Percentiles rank a stretch among this genome's conserved stretches.
Conservation (phyloP, 2,888 invertebrate species). For the Chloroclysta siterata region DNA sequence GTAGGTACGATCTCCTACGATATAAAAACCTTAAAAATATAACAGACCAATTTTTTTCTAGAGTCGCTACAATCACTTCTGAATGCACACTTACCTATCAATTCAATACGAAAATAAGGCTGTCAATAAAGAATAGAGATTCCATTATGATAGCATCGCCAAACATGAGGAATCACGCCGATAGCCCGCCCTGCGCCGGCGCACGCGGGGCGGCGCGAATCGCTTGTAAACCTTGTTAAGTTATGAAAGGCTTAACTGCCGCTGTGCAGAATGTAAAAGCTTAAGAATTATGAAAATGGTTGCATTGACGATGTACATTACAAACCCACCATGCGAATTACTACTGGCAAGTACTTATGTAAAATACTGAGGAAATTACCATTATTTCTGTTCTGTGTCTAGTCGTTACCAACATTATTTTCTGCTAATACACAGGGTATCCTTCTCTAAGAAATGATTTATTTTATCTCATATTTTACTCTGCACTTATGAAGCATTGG, state of each 20-base stretch:
- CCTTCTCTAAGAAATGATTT: no score
- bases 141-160: slow-evolving; percentile 42
- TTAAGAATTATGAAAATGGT: slow-evolving; percentile 3
- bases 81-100: slow-evolving; percentile 14
- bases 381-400: no score
- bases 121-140: slow-evolving; percentile 40
- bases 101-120: slow-evolving; percentile 17
- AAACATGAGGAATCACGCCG: slow-evolving; percentile 38
- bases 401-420: no score
- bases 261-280: slow-evolving; percentile 19
- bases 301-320: neutral
- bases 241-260: slow-evolving; percentile 36
- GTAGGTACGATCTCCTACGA: neutral
- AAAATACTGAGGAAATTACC: no score
- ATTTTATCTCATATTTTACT: no score
- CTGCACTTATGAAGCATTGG: no score
- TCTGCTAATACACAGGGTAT: no score
- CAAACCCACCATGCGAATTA: neutral
- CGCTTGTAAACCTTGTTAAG: slow-evolving; percentile 35
- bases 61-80: slow-evolving; percentile 9
- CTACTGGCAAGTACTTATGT: neutral
- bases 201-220: slow-evolving; percentile 39
- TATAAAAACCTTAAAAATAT: neutral
- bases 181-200: slow-evolving; percentile 37
- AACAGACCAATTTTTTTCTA: neutral